Evolutionary conservation across 2,888 invertebrate species (phyloP), one percentile per base, ranked within the genome.

Genomic region (Stegophylla sp.): DNA sequence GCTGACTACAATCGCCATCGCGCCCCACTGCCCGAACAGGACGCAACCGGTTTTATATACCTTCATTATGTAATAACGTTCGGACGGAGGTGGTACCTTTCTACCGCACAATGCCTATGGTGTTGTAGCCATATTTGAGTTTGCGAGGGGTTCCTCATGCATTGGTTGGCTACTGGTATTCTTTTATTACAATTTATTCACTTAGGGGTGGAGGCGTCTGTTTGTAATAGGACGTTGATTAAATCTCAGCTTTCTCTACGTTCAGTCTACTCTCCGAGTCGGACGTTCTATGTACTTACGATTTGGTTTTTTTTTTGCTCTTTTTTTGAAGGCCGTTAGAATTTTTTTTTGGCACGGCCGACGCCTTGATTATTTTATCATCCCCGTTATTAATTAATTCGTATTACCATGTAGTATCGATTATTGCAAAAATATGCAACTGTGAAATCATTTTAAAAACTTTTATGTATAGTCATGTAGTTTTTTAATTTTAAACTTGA

Each of bases 301-400:
- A 23, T 43, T 56, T 56, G 9, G 71, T 3, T 20, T 17, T 2
- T 7, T 23, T 15, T 34, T n/a, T n/a, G n/a, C 34, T 34, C 13
- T 13, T 56, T 41, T 15, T 20, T 59, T 23, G 73, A 61, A 28
- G 59, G 59, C 45, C 59, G 73, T 15, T 61, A 48, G 45, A 74
- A 48, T 15, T 26, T 28, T 26, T 28, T 74, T 74, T 73, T 74
- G 73, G 73, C 73, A 74, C 73, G 73, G 61, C 56, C 73, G 9
- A 61, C 61, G 48, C 61, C 48, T n/a, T n/a, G 73, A 61, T 63
- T 28, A n/a, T n/a, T n/a, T n/a, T n/a, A n/a, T n/a, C n/a, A n/a
- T n/a, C n/a, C n/a, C n/a, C n/a, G 61, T 63, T 48, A 74, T 61
- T n/a, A 53, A 34, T 20, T 20, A 9, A n/a, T 20, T 20, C 20